Evolutionary conservation across 2,888 invertebrate genomes (phyloP).

Genomic region (Synanthedon myopaeformis): DNA sequence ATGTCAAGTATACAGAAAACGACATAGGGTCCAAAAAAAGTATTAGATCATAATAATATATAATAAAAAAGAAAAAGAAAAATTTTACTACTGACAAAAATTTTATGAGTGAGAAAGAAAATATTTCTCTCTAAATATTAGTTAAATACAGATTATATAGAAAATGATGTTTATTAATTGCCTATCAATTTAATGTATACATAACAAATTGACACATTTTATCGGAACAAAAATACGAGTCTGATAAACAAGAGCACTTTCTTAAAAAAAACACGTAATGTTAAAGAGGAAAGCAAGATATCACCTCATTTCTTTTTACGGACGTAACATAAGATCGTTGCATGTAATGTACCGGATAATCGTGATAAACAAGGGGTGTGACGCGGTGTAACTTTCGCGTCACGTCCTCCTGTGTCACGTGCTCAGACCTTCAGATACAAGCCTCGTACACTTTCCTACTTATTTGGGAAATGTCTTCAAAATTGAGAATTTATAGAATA

Average conservation of each 20-base stretch:
- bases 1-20: no score
- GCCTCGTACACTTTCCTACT: background rate
- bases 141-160: no score
- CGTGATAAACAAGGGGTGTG: slow-evolving; percentile 22
- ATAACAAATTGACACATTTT: background rate
- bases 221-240: background rate
- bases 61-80: no score
- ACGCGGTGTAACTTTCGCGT: slow-evolving; percentile 1
- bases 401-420: background rate
- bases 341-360: slow-evolving; percentile 22
- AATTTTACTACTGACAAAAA: no score
- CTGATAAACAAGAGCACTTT: background rate
- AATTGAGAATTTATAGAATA: no score
- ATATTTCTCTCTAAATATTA: no score
- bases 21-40: no score
- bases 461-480: no score
- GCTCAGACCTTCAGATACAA: background rate
- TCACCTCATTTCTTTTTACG: slow-evolving; percentile 16
- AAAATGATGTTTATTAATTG: no score
- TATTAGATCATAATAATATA: no score
- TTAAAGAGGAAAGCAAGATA: slow-evolving; percentile 9
- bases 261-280: slow-evolving; percentile 4
- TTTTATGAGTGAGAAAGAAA: no score
- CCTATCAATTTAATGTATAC: no score
- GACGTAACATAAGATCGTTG: slow-evolving; percentile 12